phyloP scores from a whole-genome alignment of 1,140 invertebrate species.

The Drosophila micromelanica region DNA sequence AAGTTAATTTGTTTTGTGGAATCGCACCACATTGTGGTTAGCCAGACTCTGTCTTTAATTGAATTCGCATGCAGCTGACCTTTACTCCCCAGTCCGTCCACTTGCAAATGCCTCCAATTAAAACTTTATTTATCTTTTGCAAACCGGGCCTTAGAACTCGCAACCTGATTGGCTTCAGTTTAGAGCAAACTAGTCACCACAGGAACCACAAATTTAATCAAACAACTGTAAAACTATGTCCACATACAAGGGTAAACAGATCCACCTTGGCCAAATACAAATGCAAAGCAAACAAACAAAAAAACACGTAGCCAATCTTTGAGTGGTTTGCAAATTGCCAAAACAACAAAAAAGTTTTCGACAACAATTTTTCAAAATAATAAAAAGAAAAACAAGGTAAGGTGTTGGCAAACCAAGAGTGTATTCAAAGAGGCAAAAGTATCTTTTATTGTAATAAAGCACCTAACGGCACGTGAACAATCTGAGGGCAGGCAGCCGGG shows the following conservation, averaged over 20 bases:
- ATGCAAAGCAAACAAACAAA: slow-evolving; percentile 17
- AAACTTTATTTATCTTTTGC: slow-evolving; percentile 62
- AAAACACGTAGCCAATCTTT: slow-evolving; percentile 41
- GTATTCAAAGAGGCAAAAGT: slow-evolving; percentile 37
- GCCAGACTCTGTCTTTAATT: slow-evolving; percentile 25
- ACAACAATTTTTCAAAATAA: slow-evolving; percentile 65
- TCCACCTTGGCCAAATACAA: slow-evolving; percentile 18
- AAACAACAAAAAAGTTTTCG: slow-evolving; percentile 61
- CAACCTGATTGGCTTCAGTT: slow-evolving; percentile 27
- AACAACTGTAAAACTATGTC: slow-evolving; percentile 49
- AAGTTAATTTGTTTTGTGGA: slow-evolving; percentile 4
- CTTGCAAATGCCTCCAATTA: slow-evolving; percentile 61
- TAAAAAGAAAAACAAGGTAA: slow-evolving; percentile 5
- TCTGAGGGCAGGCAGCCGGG: slow-evolving; percentile 9
- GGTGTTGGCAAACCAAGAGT: slow-evolving; percentile 43
- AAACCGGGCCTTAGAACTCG: slow-evolving; percentile 9
- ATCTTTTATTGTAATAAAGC: slow-evolving; percentile 74
- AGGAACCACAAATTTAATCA: slow-evolving; percentile 67
- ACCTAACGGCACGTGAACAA: slow-evolving; percentile 48
- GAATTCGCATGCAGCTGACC: slow-evolving; percentile 51
- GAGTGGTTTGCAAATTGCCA: slow-evolving; percentile 45
- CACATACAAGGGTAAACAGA: slow-evolving; percentile 11
- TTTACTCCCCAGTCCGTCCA: slow-evolving; percentile 1
- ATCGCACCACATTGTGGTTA: slow-evolving; percentile 21
- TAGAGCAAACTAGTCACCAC: slow-evolving; percentile 5